Percentiles rank a stretch among this genome's conserved stretches.
These are phyloP conservation scores for Melanerpes aurifrons DNA, from an alignment of 2,113 vertebrate species.

Conservation along the genomic window DNA sequence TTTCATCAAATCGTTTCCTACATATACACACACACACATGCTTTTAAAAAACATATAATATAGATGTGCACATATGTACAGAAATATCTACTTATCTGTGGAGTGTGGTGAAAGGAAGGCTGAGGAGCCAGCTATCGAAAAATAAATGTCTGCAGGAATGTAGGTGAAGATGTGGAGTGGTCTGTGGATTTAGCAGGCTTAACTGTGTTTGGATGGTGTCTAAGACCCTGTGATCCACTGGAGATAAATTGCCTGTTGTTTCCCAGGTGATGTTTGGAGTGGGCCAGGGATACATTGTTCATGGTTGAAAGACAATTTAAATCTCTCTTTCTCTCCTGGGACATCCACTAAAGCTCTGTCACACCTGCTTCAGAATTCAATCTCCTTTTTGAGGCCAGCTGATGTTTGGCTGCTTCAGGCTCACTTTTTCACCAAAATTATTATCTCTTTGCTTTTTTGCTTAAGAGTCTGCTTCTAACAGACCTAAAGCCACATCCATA, in stretches of 20 bases:
- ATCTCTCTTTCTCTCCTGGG: not conserved
- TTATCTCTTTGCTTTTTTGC: not conserved
- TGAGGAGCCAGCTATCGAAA: not conserved
- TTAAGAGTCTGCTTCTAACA: not conserved
- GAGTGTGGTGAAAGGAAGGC: not conserved
- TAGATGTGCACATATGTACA: not conserved
- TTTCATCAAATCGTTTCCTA: not conserved
- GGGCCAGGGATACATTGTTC: not conserved
- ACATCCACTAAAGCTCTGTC: not conserved
- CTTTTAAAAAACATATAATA: not conserved
- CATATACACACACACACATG: too few species aligned
- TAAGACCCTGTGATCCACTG: not conserved
- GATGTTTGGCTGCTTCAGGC: not conserved
- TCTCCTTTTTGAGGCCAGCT: not conserved
- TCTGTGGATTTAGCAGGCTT: not conserved
- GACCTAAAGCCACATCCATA: not conserved
- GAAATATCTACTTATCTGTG: not conserved
- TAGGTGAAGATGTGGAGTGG: not conserved
- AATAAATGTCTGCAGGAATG: not conserved
- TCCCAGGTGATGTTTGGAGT: not conserved
- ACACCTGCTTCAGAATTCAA: not conserved
- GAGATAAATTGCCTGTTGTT: not conserved
- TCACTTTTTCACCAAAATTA: not conserved
- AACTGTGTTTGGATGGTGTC: not conserved
- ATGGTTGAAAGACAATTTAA: not conserved